Base-by-base conservation (phyloP, 2,113 vertebrate species). In the Octodon degus region DNA sequence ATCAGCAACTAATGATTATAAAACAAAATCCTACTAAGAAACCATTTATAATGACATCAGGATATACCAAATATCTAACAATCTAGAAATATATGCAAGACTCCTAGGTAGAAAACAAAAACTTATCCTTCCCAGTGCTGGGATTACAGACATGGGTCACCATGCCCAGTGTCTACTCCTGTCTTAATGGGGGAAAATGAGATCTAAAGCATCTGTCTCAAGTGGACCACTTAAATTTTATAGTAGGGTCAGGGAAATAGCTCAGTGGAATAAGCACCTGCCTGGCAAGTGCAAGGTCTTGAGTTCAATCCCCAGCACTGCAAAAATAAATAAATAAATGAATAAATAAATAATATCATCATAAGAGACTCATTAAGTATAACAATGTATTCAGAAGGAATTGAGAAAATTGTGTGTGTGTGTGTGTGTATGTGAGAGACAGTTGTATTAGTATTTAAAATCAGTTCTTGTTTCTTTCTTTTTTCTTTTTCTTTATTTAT, bases 81-180 rank as follows among this genome's bases (percentile, higher is more conserved):
- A 43, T 58, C 16, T 62, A 62, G 60, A 93, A 84, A 91, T 87
- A 89, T 70, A 37, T 79, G 16, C 20, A 93, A 85, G 70, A 84
- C 19, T 17, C 43, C 55, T 72, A 86, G 43, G 40, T 67, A 79
- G 68, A 82, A 95, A 83, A 91, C 24, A 76, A n/a, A 68, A 74
- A 40, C 50, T 40, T 30, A 53, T 74, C 37, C 40, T 76, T 24
- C 72, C 37, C 43, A 76, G 37, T 43, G 37, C 72, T 43, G 72
- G 37, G 37, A 76, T 76, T 76, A 43, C 72, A 25, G 37, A 11
- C 37, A 43, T 25, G 24, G 12, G 11, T 16, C 72, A 43, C 10
- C 72, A 25, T 22, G n/a, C 37, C 10, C 22, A 14, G 72, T 40
- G 40, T 74, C 72, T 74, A 43, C 70, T 43, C 37, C 37, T 25